Conservation (phyloP, 2,797 vertebrate species). For the Etheostoma perlongum region DNA sequence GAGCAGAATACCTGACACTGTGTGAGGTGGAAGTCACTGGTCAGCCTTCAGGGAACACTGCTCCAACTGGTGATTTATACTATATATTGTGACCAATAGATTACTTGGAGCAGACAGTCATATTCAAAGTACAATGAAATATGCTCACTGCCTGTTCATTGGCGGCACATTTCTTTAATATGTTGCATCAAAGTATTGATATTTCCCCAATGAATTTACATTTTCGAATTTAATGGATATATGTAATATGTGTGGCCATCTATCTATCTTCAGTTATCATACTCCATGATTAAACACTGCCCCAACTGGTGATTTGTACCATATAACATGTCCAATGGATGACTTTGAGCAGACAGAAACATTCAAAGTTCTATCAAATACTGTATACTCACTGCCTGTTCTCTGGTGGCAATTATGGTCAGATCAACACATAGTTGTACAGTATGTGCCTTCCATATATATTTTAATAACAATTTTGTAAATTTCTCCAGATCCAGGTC, state of each 20-base stretch:
- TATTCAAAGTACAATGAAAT: too few species aligned
- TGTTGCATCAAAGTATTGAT: neutral
- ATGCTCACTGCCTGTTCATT: too few species aligned
- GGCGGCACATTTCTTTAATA: neutral
- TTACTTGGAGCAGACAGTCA: too few species aligned
- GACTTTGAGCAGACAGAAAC: neutral
- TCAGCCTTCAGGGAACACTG: too few species aligned
- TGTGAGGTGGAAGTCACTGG: slow-evolving; percentile 18
- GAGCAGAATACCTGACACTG: neutral
- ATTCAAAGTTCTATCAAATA: neutral
- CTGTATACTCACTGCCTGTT: too few species aligned
- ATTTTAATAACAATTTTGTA: too few species aligned
- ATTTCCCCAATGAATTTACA: neutral
- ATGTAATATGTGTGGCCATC: neutral
- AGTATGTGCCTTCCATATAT: too few species aligned
- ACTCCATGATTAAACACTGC: neutral
- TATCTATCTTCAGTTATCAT: neutral
- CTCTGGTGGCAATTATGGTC: neutral
- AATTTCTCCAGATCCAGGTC: too few species aligned
- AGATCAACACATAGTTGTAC: neutral
- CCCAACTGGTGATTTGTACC: neutral
- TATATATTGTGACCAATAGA: too few species aligned
- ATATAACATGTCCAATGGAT: too few species aligned
- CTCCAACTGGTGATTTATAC: too few species aligned
- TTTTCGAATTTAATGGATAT: neutral